Base-by-base conservation (phyloP, 1,140 invertebrate genomes). In the Drosophila takahashii region DNA sequence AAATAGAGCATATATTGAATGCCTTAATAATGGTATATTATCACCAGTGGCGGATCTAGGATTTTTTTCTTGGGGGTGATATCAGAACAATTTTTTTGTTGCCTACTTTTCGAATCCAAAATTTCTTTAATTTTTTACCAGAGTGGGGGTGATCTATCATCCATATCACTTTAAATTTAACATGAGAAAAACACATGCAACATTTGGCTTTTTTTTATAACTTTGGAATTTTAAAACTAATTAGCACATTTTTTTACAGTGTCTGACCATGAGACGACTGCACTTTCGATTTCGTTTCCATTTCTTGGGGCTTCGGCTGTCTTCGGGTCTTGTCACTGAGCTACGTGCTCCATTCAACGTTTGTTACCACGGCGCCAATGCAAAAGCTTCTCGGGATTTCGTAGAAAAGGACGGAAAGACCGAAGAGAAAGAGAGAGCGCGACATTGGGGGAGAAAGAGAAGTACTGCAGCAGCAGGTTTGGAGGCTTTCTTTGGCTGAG, bases 271-370 rank as follows among this genome's bases (percentile, higher is more conserved):
- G 26, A 50, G 47, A 27, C n/a, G n/a, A 13, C 50, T 48, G 66
- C 66, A 70, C 66, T 70, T 70, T 70, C 66, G 66, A 57, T 70
- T 70, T 70, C 66, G 51, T 70, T 70, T 70, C 51, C 50, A 39
- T 70, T 70, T 70, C 66, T 45, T 32, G 32, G 26, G 34, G 18
- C 41, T 32, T 47, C 51, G 18, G 41, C 16, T 67, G 66, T 67
- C 66, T 69, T 69, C 62, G 62, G 29, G 22, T 22, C 45, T 67
- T 54, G 64, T 69, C 64, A 47, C 15, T 56, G 29, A 66, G 66
- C 66, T 70, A 70, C 66, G 66, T 70, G 66, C 34, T 48, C 66
- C 50, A 32, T 56, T 44, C 50, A 48, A 37, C 66, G 66, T 56
- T 26, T 69, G 26, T 27, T 44, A 41, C 18, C 45, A 29, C 32